Evolutionary conservation across 2,888 invertebrate species (phyloP).

Genomic region (Apantesis nais): DNA sequence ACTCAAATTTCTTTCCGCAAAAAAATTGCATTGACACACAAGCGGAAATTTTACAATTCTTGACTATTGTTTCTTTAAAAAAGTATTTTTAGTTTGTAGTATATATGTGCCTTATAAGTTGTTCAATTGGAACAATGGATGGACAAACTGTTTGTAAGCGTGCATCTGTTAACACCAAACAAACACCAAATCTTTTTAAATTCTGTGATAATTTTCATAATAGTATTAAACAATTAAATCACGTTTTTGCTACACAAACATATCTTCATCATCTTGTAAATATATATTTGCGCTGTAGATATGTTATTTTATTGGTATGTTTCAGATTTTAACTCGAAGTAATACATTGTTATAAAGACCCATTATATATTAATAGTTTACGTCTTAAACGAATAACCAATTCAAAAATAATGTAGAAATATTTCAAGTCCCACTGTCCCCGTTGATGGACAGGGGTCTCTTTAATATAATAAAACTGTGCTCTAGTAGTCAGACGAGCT

Average conservation of each 20-base stretch:
- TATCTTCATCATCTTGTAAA: no score
- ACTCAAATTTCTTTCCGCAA: conserved; percentile 16
- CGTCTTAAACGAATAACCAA: not conserved
- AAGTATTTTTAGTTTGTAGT: no score
- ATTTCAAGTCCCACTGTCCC: not conserved
- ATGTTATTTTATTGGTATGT: not conserved
- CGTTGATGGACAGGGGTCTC: not conserved
- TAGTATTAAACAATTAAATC: not conserved
- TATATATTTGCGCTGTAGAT: no score
- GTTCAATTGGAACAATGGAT: no score
- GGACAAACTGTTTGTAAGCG: not conserved
- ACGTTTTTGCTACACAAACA: not conserved
- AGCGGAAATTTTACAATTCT: not conserved
- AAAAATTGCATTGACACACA: not conserved
- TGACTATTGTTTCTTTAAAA: not conserved
- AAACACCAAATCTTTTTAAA: not conserved
- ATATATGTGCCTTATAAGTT: no score
- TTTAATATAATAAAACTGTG: not conserved
- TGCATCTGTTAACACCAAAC: not conserved
- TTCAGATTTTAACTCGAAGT: not conserved
- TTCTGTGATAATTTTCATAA: not conserved
- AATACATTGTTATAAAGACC: not conserved
- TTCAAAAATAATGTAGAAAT: not conserved
- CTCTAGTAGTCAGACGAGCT: not conserved
- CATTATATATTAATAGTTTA: not conserved